Conservation (phyloP, 1,140 invertebrate species). For the Drosophila paulistorum region DNA sequence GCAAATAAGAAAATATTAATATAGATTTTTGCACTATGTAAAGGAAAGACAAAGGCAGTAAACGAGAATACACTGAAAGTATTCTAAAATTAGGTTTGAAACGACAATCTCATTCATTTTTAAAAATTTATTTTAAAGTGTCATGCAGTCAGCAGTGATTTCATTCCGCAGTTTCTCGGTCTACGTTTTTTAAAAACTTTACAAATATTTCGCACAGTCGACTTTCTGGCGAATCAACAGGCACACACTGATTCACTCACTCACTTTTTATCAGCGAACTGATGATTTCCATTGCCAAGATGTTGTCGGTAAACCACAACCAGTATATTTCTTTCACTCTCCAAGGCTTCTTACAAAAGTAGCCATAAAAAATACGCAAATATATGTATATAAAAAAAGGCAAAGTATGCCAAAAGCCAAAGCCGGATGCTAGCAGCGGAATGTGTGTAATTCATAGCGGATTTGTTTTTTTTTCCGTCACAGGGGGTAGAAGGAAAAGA, state of each 20-base stretch:
- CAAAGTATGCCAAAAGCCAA: conserved; percentile 48
- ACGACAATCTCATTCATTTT: too few relatives aligned
- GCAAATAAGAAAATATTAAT: conserved; percentile 82
- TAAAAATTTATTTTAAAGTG: too few relatives aligned
- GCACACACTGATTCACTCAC: background rate
- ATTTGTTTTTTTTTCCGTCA: conserved; percentile 42
- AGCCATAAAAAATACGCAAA: conserved; percentile 52
- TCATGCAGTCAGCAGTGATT: background rate
- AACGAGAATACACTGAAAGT: conserved; percentile 45
- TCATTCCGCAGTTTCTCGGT: too few relatives aligned
- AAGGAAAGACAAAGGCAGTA: conserved; percentile 58
- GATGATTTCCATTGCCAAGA: conserved; percentile 62
- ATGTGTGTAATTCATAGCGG: conserved; percentile 62
- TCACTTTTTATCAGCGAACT: conserved; percentile 15
- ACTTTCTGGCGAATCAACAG: conserved; percentile 4
- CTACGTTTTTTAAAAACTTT: background rate
- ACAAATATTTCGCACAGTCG: conserved; percentile 32
- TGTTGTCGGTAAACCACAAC: conserved; percentile 64
- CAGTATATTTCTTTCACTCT: conserved; percentile 13
- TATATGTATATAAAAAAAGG: conserved; percentile 15
- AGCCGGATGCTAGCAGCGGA: conserved; percentile 40
- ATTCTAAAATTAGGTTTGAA: conserved; percentile 2
- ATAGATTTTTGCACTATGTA: conserved; percentile 74
- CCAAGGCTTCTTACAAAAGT: conserved; percentile 15
- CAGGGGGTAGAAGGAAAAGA: background rate